These are phyloP conservation scores for Ibidorhyncha struthersii DNA, from an alignment of 2,113 vertebrate genomes.

Conservation along the genomic window DNA sequence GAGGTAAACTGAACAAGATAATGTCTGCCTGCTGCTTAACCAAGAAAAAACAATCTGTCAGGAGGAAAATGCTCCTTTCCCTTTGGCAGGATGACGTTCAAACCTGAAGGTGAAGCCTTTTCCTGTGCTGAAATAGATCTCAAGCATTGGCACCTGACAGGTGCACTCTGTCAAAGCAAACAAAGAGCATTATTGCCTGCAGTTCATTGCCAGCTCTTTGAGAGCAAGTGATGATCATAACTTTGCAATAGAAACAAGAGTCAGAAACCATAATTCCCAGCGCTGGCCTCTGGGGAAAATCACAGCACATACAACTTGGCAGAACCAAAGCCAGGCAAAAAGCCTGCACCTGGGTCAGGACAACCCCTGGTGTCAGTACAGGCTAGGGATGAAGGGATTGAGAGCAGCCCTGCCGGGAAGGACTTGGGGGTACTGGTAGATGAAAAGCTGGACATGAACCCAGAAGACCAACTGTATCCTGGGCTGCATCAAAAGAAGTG, in stretches of 20 bases:
- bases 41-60: neutral
- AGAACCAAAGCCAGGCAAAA: neutral
- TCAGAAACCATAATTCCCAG: neutral
- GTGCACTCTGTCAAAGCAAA: neutral
- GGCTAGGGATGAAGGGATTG: neutral
- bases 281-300: neutral
- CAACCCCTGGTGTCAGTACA: neutral
- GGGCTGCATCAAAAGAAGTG: neutral
- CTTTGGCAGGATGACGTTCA: neutral
- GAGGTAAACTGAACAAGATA: neutral
- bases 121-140: neutral
- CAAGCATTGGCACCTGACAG: neutral
- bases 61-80: neutral
- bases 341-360: neutral
- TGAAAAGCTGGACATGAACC: neutral
- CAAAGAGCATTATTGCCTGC: neutral
- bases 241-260: neutral
- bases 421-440: neutral
- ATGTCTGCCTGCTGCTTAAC: neutral
- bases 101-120: slow-evolving; percentile 1
- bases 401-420: neutral
- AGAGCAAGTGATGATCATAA: accelerated
- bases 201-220: neutral
- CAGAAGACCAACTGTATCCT: neutral
- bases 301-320: neutral